Evolutionary conservation across 2,888 invertebrate species (phyloP), one percentile per base, ranked within the genome.

Genomic region (Pseudococcus viburni): DNA sequence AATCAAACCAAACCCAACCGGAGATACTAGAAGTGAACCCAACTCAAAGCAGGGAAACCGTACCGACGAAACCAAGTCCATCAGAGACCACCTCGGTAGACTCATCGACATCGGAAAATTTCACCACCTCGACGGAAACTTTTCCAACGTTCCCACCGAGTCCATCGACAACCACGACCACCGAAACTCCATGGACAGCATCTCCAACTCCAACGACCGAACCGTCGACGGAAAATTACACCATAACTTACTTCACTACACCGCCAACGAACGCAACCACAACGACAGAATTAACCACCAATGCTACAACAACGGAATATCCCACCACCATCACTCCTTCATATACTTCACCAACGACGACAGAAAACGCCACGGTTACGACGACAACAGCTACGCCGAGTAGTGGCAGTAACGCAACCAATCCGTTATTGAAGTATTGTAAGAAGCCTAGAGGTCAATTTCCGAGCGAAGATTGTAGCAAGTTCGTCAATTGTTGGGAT

Each of bases 401-500:
- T 46, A 85, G 68, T 12, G 88, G 84, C 12, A 83, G 83, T 7
- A 55, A 42, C 51, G 87, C 26, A 17, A 85, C 89, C 6, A 89
- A 89, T 84, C 86, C 89, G 1, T 88, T 89, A 48, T 84, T 84
- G 80, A 88, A 89, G 84, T 88, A 89, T 77, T 90, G 89, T 73
- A 90, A 89, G 33, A 91, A 90, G 15, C 92, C 93, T 48, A 92
- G 94, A 84, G 94, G 94, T 3, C 95, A 95, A 91, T 94, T 94
- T 89, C 94, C 94, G 12, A 92, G 93, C 0, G 92, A 91, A 46
- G 91, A 93, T 7, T 95, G 95, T 90, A 93, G 93, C 73, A 94
- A 93, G 90, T 95, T 94, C 91, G 90, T 95, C 17, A 95, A 95
- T 91, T 95, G 95, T 91, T 95, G 95, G 95, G 94, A 95, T 90